Percentiles rank a stretch among this genome's conserved stretches.
phyloP scores from a whole-genome alignment of 2,888 invertebrate genomes.

The Aspidiotus destructor region DNA sequence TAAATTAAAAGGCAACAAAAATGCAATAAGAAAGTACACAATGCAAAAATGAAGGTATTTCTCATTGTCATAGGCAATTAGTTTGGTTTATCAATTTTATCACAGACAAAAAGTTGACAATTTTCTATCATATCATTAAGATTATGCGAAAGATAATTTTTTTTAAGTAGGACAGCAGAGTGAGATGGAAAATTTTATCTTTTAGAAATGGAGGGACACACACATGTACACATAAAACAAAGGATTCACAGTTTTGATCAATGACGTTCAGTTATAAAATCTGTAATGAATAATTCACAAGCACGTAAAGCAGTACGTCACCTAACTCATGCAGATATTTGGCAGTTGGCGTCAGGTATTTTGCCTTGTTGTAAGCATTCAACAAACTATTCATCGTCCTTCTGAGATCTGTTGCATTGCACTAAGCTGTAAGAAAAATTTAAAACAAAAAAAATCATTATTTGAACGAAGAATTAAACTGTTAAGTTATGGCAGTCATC shows the following conservation, averaged over 20 bases:
- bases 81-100: conserved; percentile 13
- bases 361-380: conserved; percentile 33
- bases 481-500: no score
- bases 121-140: no score
- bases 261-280: conserved; percentile 21
- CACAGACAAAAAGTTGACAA: conserved; percentile 18
- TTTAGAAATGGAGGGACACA: background rate
- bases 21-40: conserved; percentile 3
- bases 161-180: background rate
- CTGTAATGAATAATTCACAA: conserved; percentile 32
- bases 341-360: conserved; percentile 32
- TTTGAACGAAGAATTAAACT: background rate
- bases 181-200: background rate
- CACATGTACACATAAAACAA: background rate
- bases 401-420: conserved; percentile 26
- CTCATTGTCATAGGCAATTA: conserved; percentile 13
- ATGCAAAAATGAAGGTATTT: conserved; percentile 12
- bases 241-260: conserved; percentile 11
- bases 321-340: conserved; percentile 31
- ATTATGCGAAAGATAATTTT: background rate
- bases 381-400: conserved; percentile 32
- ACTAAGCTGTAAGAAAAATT: conserved; percentile 22
- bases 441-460: background rate
- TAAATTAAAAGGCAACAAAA: no score
- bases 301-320: conserved; percentile 30